phyloP scores from a whole-genome alignment of 2,797 vertebrate species.

The Myotis planiceps region DNA sequence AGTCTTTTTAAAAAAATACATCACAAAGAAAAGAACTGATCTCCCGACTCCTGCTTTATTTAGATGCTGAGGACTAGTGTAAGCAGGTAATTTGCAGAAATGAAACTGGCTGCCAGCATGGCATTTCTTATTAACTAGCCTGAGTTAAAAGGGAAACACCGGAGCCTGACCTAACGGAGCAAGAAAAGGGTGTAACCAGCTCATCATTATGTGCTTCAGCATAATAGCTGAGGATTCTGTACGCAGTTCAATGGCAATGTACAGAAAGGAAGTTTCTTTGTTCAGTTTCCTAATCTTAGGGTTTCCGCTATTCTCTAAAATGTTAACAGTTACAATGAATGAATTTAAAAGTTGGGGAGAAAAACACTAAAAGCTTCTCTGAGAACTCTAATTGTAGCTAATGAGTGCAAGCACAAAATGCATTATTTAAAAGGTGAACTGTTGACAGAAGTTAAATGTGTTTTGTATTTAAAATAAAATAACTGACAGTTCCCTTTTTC shows the following conservation, averaged over 20 bases:
- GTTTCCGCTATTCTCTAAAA: conserved; percentile 58
- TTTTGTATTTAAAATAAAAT: conserved; percentile 67
- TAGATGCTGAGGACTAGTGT: background rate
- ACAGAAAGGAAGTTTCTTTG: conserved; percentile 45
- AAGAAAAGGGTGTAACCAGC: background rate
- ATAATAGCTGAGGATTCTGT: background rate
- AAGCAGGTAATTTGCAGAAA: conserved; percentile 2
- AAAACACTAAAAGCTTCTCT: conserved; percentile 66
- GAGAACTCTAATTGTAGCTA: conserved; percentile 59
- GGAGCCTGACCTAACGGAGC: background rate
- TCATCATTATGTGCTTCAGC: background rate
- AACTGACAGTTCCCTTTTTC: conserved; percentile 35
- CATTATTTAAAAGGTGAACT: conserved; percentile 54
- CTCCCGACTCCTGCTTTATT: background rate
- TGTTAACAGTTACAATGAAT: conserved; percentile 49
- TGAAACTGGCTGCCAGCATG: background rate
- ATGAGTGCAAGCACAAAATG: background rate
- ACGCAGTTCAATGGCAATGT: background rate
- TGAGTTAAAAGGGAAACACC: background rate
- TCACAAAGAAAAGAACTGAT: background rate
- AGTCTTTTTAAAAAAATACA: background rate
- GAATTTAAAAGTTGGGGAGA: conserved; percentile 51
- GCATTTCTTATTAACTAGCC: background rate
- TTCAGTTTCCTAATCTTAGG: conserved; percentile 21
- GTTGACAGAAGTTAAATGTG: conserved; percentile 65